A percentile compares a stretch with the other conserved stretches of the same genome.
Conservation (phyloP, 2,797 vertebrate genomes). For the Steatocranus sp. region DNA sequence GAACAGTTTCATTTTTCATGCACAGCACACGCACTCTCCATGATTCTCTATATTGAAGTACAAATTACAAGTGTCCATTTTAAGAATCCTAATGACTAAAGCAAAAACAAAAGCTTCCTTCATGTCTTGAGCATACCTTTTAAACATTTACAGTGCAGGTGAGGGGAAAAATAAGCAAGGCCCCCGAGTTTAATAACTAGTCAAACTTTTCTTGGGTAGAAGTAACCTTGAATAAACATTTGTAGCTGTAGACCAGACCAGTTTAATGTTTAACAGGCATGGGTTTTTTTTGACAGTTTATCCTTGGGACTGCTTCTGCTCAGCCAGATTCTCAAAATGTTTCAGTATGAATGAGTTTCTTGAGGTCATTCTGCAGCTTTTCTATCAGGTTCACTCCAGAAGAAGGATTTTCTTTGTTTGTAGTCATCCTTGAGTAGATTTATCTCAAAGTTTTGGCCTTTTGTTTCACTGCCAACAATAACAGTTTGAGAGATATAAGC, state of each 20-base stretch:
- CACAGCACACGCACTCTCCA: neutral
- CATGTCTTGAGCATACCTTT: neutral
- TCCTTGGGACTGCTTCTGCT: neutral
- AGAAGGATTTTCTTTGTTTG: neutral
- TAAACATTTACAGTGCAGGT: neutral
- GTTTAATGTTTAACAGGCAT: neutral
- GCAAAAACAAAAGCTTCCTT: neutral
- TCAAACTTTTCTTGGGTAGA: neutral
- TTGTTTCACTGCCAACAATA: neutral
- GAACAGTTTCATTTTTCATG: slow-evolving; percentile 29
- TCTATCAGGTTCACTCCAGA: neutral
- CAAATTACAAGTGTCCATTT: neutral
- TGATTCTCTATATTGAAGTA: neutral
- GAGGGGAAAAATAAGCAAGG: neutral
- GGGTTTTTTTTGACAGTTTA: neutral
- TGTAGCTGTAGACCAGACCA: neutral
- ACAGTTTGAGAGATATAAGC: neutral
- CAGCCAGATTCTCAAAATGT: neutral
- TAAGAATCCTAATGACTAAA: neutral
- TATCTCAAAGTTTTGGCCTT: neutral
- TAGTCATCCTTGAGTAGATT: neutral
- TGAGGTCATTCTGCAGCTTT: neutral
- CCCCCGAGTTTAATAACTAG: neutral
- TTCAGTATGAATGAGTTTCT: neutral
- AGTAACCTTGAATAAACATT: neutral